Evolutionary conservation across 2,797 vertebrate genomes (phyloP), one percentile per base, ranked within the genome.

Genomic region (Margarornis squamiger): DNA sequence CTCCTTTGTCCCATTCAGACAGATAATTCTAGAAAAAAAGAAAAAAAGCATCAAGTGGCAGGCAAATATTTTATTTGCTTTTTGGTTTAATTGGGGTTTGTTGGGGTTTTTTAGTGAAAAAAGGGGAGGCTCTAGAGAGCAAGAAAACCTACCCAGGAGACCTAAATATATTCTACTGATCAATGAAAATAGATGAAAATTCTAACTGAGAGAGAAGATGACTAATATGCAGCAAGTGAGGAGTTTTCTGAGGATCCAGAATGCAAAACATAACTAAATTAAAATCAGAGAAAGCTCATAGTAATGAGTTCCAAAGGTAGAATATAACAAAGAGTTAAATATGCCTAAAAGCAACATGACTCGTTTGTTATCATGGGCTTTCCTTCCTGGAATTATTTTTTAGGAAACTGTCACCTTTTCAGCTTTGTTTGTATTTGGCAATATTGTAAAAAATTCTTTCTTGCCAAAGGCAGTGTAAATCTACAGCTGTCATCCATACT

Each of bases 351-450:
- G 68, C 70, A 92, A 48, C 32, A 51, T 0, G 2, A 71, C 52
- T 74, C 66, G 48, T 90, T 93, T 93, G 78, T 96, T 93, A 94
- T 92, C 88, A 41, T 34, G 58, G 80, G 41, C 76, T 90, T 96
- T 93, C 88, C 95, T 97, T 97, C 96, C 95, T 95, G 90, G 70
- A 95, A 97, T 96, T 96, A 94, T 95, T 93, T 96, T 88, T 91
- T 97, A 93, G 86, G 90, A 73, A 96, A 45, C 83, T 88, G 79
- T 93, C 83, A 94, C 83, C 86, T 93, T 96, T 92, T 71, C 83
- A 95, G 80, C 62, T 81, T 83, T 92, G 76, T 95, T 93, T 96
- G 76, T 75, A 32, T 95, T 96, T 95, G 85, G 62, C 91, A 90
- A 72, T 68, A 83, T 59, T 88, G 29, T 86, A 75, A 91, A 91